phyloP scores from a whole-genome alignment of 2,113 vertebrate genomes.

The Carettochelys insculpta region DNA sequence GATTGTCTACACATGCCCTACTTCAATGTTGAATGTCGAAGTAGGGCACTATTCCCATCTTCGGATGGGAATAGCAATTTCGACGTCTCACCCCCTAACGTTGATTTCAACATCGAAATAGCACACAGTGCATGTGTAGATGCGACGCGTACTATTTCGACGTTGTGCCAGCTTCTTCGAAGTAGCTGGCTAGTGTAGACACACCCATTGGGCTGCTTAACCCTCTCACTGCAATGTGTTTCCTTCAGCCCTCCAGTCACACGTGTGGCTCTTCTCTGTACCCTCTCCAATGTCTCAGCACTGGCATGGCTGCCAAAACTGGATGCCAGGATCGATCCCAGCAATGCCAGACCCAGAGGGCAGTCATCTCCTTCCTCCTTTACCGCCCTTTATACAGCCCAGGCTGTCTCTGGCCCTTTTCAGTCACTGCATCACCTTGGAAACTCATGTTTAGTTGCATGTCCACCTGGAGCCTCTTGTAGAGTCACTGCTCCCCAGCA shows the following conservation, averaged over 20 bases:
- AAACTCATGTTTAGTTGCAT: neutral
- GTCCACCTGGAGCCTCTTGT: neutral
- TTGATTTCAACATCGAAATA: no score
- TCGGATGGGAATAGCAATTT: no score
- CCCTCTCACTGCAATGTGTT: neutral
- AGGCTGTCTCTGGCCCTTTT: neutral
- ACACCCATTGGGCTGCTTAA: neutral
- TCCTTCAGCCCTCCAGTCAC: slow-evolving; percentile 21
- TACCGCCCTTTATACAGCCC: neutral
- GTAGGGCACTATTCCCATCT: no score
- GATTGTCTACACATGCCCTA: no score
- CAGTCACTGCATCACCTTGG: neutral
- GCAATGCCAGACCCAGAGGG: no score
- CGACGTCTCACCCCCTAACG: no score
- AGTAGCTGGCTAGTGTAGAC: no score
- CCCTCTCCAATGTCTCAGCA: neutral
- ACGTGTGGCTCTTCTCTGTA: neutral
- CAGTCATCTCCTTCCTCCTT: no score
- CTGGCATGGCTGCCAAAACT: neutral
- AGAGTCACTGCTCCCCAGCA: neutral
- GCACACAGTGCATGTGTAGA: no score
- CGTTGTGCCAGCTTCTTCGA: no score
- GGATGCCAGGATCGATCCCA: neutral
- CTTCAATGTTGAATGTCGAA: no score
- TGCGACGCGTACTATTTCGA: no score